phyloP scores from a whole-genome alignment of 2,797 vertebrate species.

The Syngnathus acus region DNA sequence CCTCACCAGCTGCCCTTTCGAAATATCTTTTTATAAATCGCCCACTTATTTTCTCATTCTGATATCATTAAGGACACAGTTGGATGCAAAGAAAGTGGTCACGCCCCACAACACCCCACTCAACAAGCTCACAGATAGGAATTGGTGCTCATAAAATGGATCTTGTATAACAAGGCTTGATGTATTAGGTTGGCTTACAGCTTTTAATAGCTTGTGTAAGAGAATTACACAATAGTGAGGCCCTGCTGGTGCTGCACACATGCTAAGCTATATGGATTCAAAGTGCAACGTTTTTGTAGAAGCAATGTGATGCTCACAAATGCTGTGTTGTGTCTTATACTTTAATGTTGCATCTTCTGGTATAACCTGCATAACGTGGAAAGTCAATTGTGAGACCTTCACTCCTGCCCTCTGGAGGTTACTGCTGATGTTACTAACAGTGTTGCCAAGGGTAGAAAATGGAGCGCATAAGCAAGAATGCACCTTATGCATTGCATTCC shows the following conservation, averaged over 20 bases:
- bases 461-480: background rate
- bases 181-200: background rate
- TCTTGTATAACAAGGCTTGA: background rate
- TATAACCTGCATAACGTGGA: no score
- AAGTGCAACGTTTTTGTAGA: background rate
- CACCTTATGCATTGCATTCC: background rate
- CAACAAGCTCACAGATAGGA: background rate
- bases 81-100: background rate
- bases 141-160: background rate
- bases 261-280: background rate
- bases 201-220: slow-evolving; percentile 41
- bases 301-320: background rate
- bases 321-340: background rate
- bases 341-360: no score
- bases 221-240: slow-evolving; percentile 43
- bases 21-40: background rate
- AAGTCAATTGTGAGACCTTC: no score
- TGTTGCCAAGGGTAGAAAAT: no score
- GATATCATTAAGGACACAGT: background rate
- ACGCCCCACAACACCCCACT: background rate
- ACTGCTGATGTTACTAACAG: no score
- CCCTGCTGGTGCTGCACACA: slow-evolving; percentile 2
- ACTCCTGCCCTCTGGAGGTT: no score
- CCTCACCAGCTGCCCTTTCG: background rate
- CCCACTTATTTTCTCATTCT: background rate